A percentile compares a stretch with the other conserved stretches of the same genome.
Conservation (phyloP, 1,140 invertebrate genomes). For the Nebria ingens region DNA sequence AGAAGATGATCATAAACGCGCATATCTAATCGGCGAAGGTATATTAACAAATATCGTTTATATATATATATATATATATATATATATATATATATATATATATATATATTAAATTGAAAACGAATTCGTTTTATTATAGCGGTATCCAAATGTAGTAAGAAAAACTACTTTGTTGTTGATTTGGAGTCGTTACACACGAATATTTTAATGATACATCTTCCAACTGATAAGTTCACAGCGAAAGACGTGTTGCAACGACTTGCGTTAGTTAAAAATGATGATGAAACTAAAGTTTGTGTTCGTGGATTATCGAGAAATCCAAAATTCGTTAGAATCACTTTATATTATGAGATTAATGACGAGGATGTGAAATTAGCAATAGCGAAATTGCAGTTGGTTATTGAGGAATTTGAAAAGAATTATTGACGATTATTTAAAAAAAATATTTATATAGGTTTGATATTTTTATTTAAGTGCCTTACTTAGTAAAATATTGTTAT, state of each 20-base stretch:
- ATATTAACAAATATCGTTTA: conserved; percentile 20
- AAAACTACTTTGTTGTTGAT: conserved; percentile 51
- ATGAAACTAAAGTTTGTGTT: conserved; percentile 42
- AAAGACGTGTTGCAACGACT: conserved; percentile 48
- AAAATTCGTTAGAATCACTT: conserved; percentile 48
- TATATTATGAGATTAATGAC: conserved; percentile 55
- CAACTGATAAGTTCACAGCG: conserved; percentile 37
- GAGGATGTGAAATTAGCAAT: conserved; percentile 50
- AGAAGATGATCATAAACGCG: conserved; percentile 61
- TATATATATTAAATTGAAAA: neutral
- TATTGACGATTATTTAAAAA: neutral
- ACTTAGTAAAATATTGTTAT: too few relatives aligned
- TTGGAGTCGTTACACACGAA: conserved; percentile 61
- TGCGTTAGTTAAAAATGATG: conserved; percentile 40
- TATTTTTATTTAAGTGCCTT: too few relatives aligned
- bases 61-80: neutral
- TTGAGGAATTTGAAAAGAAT: conserved; percentile 40
- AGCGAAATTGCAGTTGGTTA: conserved; percentile 49
- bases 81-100: neutral
- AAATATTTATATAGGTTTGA: too few relatives aligned
- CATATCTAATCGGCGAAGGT: conserved; percentile 58
- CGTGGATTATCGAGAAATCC: conserved; percentile 43
- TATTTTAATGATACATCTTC: conserved; percentile 60
- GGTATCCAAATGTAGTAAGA: conserved; percentile 17
- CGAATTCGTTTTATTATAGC: neutral